Conservation (phyloP, 2,888 invertebrate genomes). For the Orthosia incerta region DNA sequence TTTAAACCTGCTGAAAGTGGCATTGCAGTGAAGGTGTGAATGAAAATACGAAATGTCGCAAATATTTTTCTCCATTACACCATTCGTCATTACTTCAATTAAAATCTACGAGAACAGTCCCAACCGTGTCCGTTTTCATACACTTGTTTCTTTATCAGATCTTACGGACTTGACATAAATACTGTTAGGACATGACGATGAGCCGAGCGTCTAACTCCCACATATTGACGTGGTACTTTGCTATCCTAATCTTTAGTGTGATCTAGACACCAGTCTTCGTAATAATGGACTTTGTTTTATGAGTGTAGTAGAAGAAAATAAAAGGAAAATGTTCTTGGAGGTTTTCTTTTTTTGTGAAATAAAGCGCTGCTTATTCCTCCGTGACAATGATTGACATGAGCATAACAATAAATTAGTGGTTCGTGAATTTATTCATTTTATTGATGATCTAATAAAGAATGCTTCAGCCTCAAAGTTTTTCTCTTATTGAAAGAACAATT, state of each 20-base stretch:
- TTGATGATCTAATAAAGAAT: not conserved
- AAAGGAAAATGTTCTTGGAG: not conserved
- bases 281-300: constrained; percentile 12
- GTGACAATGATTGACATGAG: not conserved
- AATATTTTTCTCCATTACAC: no score
- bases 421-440: not conserved
- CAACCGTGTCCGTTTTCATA: constrained; percentile 50
- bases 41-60: not conserved
- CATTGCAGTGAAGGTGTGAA: not conserved
- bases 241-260: constrained; percentile 43
- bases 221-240: constrained; percentile 70
- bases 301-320: constrained; percentile 17
- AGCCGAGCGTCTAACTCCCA: constrained; percentile 68
- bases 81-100: constrained; percentile 20
- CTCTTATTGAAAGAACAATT: not conserved
- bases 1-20: not conserved
- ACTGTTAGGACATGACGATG: constrained; percentile 68
- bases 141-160: constrained; percentile 51
- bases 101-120: constrained; percentile 21
- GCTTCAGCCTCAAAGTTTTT: not conserved
- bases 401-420: not conserved
- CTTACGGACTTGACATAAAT: constrained; percentile 73
- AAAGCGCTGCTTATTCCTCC: not conserved
- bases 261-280: constrained; percentile 30
- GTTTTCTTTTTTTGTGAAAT: not conserved